Evolutionary conservation across 1,140 invertebrate species (phyloP), one percentile per base, ranked within the genome.

Genomic region (Diploscapter pachys): DNA sequence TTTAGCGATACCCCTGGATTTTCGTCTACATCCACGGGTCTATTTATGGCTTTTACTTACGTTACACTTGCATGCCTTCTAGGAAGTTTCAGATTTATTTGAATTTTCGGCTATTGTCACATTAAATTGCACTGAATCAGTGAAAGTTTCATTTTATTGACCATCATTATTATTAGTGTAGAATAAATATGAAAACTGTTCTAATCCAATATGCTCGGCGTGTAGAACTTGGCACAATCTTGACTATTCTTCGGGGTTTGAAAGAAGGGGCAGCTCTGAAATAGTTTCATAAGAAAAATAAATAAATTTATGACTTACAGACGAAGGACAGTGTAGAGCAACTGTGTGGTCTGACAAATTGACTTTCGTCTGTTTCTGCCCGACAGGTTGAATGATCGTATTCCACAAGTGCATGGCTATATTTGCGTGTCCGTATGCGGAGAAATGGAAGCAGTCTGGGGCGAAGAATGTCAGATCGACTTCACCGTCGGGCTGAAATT

Each of bases 321-420:
- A 13, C 11, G 72, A 63, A 3, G 79, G 78, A 56, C 79, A 80
- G 57, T 71, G 73, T 11, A 80, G 49, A 4, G 78, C 63, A 49
- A 79, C 64, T 3, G 75, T 65, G 52, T 64, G 64, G 52, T 79
- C 63, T 4, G 77, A 72, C 53, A 80, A 48, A 70, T 77, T 79
- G 9, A 84, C 83, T 6, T 82, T 85, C 52, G 87, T 86, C 3
- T 89, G 89, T 81, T 92, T 92, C 71, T 88, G 88, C 2, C 91
- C 91, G 3, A 91, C 89, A 9, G 91, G 91, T 83, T 92, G 90
- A 52, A 92, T 80, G 78, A 92, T 87, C 79, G 91, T 92, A 85
- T 92, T 92, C 91, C 91, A 92, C 0, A 92, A 84, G 62, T 91
- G 87, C 83, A 91, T 92, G 1, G 91, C 91, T 52, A 88, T 87